Base-by-base conservation (phyloP, 2,888 invertebrate species). In the Platynereis dumerilii region DNA sequence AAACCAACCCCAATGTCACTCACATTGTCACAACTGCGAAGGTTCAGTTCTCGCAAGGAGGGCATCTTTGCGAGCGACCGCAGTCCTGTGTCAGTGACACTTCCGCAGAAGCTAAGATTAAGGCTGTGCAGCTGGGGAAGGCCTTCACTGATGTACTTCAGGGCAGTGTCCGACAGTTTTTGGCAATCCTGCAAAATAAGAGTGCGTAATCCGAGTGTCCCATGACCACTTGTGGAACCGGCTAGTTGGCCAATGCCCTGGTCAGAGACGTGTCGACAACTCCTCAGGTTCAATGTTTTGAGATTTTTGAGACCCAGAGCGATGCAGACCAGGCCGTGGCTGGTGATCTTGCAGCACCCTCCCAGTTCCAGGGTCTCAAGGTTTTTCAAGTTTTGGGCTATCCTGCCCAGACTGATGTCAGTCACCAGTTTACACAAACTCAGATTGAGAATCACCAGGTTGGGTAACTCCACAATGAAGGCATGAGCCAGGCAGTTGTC, bases 401-500 rank as follows among this genome's bases (percentile, higher is more conserved):
- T 94, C 78, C 91, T 87, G 22, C 91, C 90, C 28, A 96, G 87
- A 60, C 93, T 92, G 29, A 90, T 90, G 84, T 96, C 96, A n/a
- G 94, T 93, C 68, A 96, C 91, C 87, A 95, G 95, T 85, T 96
- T 96, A 86, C 96, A 96, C 66, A 96, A 86, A 55, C 94, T 94
- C 61, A 96, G 87, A 84, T 96, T 93, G 69, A 96, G 87, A 74
- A 90, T 88, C 70, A 90, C 91, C 60, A 96, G 86, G 42, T 91
- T 89, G 60, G 91, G 90, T 71, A 91, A 87, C 73, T 92, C 92
- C 45, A 77, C 74, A 55, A 89, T 88, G 78, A 96, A 91, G 2
- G 94, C 94, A 77, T 91, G 91, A 52, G 90, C 90, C 68, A 96
- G 86, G 57, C 92, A 92, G 55, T 89, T 87, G 83, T 96, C 96